Base-by-base conservation (phyloP, 2,888 invertebrate species). In the Electrophaes corylata region DNA sequence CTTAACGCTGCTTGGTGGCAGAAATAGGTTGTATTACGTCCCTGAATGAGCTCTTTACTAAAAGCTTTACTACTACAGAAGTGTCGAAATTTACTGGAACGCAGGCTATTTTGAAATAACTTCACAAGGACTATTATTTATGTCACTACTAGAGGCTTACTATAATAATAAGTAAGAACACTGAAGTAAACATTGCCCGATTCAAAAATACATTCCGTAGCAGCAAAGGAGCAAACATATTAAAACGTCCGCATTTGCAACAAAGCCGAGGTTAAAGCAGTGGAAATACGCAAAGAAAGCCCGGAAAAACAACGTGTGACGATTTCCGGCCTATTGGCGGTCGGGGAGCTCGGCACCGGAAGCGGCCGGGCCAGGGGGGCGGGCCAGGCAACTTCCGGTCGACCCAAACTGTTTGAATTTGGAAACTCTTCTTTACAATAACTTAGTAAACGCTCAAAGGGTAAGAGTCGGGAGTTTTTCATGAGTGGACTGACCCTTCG, bases 251-350 rank as follows among this genome's bases (percentile, higher is more conserved):
- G 51, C 33, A 48, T 59, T 55, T 48, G 47, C 47, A 56, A 64
- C 64, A 62, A 64, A 67, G 57, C 62, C 59, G 56, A 57, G 58
- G 60, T 39, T 60, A 65, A 62, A 65, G 20, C 62, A 56, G 51
- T 64, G 67, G 67, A 67, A 67, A 65, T 65, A 64, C 67, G 60
- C 57, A 61, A 67, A 67, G 64, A 64, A 64, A 65, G 56, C 62
- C 57, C 65, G 65, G 67, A 68, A 66, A 66, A 66, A 66, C 66
- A 65, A 66, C 68, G 68, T 64, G 64, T 65, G 72, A 69, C 72
- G 72, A 73, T 74, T 73, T 74, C 73, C 72, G 72, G 64, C 44
- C 72, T 67, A 72, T 71, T 64, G 70, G 62, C 57, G 62, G 62
- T 43, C 45, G 64, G 61, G 69, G 61, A 50, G 55, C 57, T 19